phyloP scores from a whole-genome alignment of 1,140 invertebrate species.

The Xylocopa sonorina region DNA sequence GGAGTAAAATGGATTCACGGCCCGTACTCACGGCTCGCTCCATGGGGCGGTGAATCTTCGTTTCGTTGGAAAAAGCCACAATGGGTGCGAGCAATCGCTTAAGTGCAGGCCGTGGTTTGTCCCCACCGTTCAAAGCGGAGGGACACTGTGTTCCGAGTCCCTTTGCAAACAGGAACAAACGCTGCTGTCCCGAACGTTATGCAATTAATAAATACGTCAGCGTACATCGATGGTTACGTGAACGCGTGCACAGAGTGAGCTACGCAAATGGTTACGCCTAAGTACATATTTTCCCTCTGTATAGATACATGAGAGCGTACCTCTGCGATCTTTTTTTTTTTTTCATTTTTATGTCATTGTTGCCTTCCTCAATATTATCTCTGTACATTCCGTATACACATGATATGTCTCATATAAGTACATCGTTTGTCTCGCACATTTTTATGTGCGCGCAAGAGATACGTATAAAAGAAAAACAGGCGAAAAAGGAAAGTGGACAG shows the following conservation, averaged over 20 bases:
- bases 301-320: no score
- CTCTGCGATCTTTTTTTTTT: no score
- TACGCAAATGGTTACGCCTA: no score
- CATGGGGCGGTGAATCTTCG: conserved; percentile 49
- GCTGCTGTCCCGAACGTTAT: conserved; percentile 52
- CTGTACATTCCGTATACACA: no score
- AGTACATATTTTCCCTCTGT: no score
- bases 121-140: conserved; percentile 47
- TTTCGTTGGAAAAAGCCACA: conserved; percentile 65
- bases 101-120: conserved; percentile 68
- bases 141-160: conserved; percentile 28
- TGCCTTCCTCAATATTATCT: no score
- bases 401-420: no score
- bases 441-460: background rate
- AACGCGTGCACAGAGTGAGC: conserved; percentile 12
- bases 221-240: conserved; percentile 59
- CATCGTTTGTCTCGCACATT: no score
- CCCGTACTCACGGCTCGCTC: conserved; percentile 34
- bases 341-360: no score
- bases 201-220: conserved; percentile 70
- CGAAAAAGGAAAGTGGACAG: background rate
- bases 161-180: conserved; percentile 58
- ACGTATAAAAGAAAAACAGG: background rate
- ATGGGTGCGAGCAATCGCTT: conserved; percentile 68
- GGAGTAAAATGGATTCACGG: conserved; percentile 57